Conservation (phyloP, 2,113 vertebrate genomes). For the Aphyosemion australe region DNA sequence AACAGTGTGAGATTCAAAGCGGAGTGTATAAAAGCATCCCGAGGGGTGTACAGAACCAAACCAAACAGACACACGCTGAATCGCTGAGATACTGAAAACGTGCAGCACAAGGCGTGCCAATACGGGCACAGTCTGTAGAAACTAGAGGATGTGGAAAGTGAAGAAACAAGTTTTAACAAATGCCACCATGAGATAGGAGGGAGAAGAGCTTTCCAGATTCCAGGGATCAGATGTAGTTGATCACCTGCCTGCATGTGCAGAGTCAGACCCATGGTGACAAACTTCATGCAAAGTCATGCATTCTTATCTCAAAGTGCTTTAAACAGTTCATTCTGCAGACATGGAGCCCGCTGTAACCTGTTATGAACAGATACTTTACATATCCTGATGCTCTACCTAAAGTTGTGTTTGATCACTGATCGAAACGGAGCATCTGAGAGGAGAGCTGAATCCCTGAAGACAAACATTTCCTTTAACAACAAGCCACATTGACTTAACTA, state of each 20-base stretch:
- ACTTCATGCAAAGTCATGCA: neutral
- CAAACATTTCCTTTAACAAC: conserved; percentile 48
- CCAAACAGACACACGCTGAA: conserved; percentile 36
- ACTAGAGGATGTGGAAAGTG: conserved; percentile 34
- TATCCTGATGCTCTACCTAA: conserved; percentile 38
- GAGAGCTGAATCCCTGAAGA: conserved; percentile 13
- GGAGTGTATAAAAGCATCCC: conserved; percentile 42
- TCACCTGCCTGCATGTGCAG: conserved; percentile 15
- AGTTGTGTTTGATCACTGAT: conserved; percentile 27
- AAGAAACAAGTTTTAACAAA: conserved; percentile 23
- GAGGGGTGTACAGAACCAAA: conserved; percentile 40
- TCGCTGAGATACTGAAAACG: conserved; percentile 38
- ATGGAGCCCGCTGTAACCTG: conserved; percentile 14
- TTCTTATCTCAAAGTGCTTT: neutral
- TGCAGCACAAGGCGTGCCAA: conserved; percentile 28
- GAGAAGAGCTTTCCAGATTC: conserved; percentile 20
- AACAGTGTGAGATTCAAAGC: conserved; percentile 46
- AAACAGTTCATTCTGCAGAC: neutral
- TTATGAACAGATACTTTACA: conserved; percentile 36
- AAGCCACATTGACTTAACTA: conserved; percentile 37
- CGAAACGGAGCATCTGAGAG: conserved; percentile 31
- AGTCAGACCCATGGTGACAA: neutral
- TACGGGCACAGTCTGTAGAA: conserved; percentile 19
- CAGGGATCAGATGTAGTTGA: conserved; percentile 17
- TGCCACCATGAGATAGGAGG: conserved; percentile 13